Evolutionary conservation across 1,140 invertebrate species (phyloP), one percentile per base, ranked within the genome.

Genomic region (Drosophila takahashii): DNA sequence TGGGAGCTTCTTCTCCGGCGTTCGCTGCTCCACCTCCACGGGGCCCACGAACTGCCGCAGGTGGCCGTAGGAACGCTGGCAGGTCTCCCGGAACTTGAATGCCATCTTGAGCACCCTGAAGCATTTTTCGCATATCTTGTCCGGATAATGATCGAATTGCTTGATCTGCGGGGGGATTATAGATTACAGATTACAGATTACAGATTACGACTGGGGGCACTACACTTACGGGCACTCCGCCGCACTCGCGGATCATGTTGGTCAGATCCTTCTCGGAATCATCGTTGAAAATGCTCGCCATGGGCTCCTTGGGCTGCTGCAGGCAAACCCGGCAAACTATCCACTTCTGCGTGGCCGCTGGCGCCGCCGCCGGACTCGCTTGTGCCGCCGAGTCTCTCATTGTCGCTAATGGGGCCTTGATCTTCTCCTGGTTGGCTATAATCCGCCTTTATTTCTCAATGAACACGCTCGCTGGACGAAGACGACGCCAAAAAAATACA

Each of bases 201-300:
- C 1, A 4, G 5, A 0, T 2, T 37, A 13, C n/a, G n/a, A n/a
- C n/a, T n/a, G n/a, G n/a, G n/a, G n/a, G n/a, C n/a, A n/a, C n/a
- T n/a, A n/a, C n/a, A n/a, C n/a, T n/a, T 83, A 91, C 90, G 3
- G 90, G 90, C 60, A 91, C 90, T 48, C 90, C 90, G 11, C 90
- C 90, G 58, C 90, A 91, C 62, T 91, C 86, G 6, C 87, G 61
- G 13, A 91, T 91, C 90, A 90, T 91, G n/a, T 81, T 66, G 16
- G 90, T 91, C 73, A 91, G 52, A 57, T 91, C 90, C 77, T 91
- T 91, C n/a, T 77, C 73, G 15, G 72, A 60, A 60, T 91, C 81
- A 45, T 89, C 87, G 75, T 89, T 77, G 53, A 91, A 91, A 74
- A 91, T 91, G 54, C 80, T 73, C 26, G 61, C 75, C 90, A 91